A percentile compares a stretch with the other conserved stretches of the same genome.
Conservation (phyloP, 2,113 vertebrate genomes). For the Hylia prasina region DNA sequence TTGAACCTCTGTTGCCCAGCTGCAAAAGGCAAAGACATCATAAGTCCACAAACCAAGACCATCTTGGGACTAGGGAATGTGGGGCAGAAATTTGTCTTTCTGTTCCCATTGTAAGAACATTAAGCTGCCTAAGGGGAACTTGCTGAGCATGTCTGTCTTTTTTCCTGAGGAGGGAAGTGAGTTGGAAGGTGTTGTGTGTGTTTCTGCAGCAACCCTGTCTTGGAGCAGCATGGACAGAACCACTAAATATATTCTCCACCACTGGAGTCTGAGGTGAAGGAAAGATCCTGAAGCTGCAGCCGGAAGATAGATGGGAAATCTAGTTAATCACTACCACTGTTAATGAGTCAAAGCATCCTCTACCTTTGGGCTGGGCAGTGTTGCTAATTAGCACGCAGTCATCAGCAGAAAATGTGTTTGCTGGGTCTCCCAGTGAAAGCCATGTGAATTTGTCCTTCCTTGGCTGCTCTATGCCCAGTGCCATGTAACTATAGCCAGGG, state of each 20-base stretch:
- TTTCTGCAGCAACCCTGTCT: neutral
- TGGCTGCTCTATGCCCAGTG: neutral
- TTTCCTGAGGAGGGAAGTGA: neutral
- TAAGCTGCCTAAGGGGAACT: neutral
- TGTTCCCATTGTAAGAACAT: neutral
- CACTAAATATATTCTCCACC: neutral
- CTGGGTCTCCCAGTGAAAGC: neutral
- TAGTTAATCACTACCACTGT: neutral
- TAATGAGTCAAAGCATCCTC: neutral
- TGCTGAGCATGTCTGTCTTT: neutral
- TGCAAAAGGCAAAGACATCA: neutral
- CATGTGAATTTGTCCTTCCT: neutral
- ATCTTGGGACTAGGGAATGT: neutral
- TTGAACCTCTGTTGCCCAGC: neutral
- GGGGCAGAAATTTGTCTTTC: neutral
- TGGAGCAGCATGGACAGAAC: neutral
- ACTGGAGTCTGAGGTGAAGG: neutral
- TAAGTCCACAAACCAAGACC: neutral
- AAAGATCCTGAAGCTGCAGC: neutral
- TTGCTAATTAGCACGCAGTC: neutral
- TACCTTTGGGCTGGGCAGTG: neutral
- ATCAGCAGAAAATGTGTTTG: neutral
- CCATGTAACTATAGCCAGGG: neutral
- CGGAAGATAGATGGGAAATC: neutral
- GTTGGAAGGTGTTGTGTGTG: neutral